Evolutionary conservation across 2,888 invertebrate genomes (phyloP).

Genomic region (Oconnorella tubifera): DNA sequence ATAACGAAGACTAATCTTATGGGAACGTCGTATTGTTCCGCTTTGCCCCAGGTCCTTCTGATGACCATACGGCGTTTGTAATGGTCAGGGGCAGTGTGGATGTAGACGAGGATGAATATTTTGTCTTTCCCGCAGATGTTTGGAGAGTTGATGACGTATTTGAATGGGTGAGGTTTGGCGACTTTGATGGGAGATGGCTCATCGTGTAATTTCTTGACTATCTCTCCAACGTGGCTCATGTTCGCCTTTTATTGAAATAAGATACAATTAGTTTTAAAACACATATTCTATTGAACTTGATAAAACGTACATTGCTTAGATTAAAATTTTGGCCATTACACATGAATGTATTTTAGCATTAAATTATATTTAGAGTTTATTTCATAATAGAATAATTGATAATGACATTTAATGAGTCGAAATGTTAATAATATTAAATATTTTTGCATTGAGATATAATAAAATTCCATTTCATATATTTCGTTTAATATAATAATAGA

Average conservation of each 20-base stretch:
- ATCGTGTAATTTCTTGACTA: conserved; percentile 21
- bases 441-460: too few relatives aligned
- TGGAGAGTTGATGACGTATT: conserved; percentile 40
- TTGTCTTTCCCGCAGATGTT: conserved; percentile 36
- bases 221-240: conserved; percentile 22
- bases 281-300: too few relatives aligned
- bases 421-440: too few relatives aligned
- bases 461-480: too few relatives aligned
- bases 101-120: conserved; percentile 47
- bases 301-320: too few relatives aligned
- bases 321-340: too few relatives aligned
- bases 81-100: conserved; percentile 52
- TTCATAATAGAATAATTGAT: too few relatives aligned
- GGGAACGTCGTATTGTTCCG: conserved; percentile 39
- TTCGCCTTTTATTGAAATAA: conserved; percentile 27
- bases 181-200: conserved; percentile 6
- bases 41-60: conserved; percentile 52
- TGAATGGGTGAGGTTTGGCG: conserved; percentile 44
- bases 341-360: too few relatives aligned
- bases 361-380: too few relatives aligned
- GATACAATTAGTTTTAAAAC: too few relatives aligned
- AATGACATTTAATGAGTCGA: too few relatives aligned
- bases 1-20: conserved; percentile 48
- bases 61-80: conserved; percentile 49
- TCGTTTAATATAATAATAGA: too few relatives aligned